Evolutionary conservation across 2,797 vertebrate genomes (phyloP), one percentile per base, ranked within the genome.

Genomic region (Synaphobranchus kaupii): DNA sequence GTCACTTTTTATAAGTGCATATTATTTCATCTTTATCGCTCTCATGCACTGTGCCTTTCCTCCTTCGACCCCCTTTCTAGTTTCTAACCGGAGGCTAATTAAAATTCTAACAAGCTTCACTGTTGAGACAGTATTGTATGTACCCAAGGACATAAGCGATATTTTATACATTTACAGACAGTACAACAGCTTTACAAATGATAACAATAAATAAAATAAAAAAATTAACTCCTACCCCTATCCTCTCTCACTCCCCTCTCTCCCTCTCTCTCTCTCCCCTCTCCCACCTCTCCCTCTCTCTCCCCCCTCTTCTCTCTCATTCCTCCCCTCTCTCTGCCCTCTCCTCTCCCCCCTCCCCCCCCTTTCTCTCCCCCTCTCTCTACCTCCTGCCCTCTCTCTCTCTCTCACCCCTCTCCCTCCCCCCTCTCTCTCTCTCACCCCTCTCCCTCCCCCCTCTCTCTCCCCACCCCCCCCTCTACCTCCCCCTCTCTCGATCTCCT

Each of bases 1-100:
- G 92, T 93, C 93, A 92, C 92, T 92, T 94, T 90, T 87, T 89
- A 91, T 93, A 91, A 91, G 58, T 60, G 3, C 86, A 89, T 90
- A 91, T 92, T 34, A 90, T 92, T 91, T 90, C 78, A 68, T 63
- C 86, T 90, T 88, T 83, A 87, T 91, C 87, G 83, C 88, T 82
- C 87, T 83, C 31, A 2, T 85, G 85, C 86, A 84, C 68, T 10
- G 25, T 52, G 56, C 87, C 88, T 1, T 80, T 48, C 54, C 85
- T 86, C 56, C 39, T 6, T 8, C 39, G 13, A 5, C 9, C 48
- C 12, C 1, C 0, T 71, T 56, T 48, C 52, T 31, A 44, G 50
- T 63, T 71, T 83, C 56, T 25, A 88, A 17, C 25, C 85, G 4
- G 20, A 58, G 15, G 0, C 86, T 92, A 90, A 92, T 93, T 89